Base-by-base conservation (phyloP, 2,113 vertebrate species). In the Romanogobio albipinnatus region DNA sequence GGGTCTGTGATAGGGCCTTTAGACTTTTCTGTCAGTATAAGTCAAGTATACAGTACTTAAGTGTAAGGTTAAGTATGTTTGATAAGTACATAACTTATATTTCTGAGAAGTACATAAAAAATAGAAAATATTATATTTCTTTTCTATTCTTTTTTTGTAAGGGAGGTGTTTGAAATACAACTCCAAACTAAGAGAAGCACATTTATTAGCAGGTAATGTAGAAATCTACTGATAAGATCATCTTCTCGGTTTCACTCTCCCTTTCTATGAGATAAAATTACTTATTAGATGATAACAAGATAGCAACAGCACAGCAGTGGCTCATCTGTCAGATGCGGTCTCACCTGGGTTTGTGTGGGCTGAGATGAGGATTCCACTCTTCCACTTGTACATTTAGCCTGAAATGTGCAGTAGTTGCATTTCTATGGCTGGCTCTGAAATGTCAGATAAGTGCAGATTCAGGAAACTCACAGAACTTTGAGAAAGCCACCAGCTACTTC, bases 361-460 rank as follows among this genome's bases (percentile, higher is more conserved):
- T 53, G 68, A 71, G 68, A 7, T 76, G 73, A 76, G 74, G 47
- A 29, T 53, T 76, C 73, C 71, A 73, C 19, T n/a, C 68, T 45
- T 71, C 39, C 68, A 51, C 73, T 75, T 75, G 5, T 7, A 73
- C 10, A 22, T 73, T 75, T 53, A 75, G 73, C 47, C 47, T 76
- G 24, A 76, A 76, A 56, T 74, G 24, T 51, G 49, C 74, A 10
- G 74, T 17, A 76, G 74, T 76, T 76, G 74, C 15, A 56, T 33
- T 56, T 53, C 49, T 7, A 11, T 76, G 22, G 9, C 53, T 76
- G 74, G 33, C 24, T 56, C 24, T 76, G 4, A 53, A 51, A 56
- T 53, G 45, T 56, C 74, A 76, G 73, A 8, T 9, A 51, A 51
- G 73, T 53, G 73, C 47, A 75, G 47, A 76, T 47, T 47, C n/a